Evolutionary conservation across 2,113 vertebrate species (phyloP).

Genomic region (Myiagra hebetior): DNA sequence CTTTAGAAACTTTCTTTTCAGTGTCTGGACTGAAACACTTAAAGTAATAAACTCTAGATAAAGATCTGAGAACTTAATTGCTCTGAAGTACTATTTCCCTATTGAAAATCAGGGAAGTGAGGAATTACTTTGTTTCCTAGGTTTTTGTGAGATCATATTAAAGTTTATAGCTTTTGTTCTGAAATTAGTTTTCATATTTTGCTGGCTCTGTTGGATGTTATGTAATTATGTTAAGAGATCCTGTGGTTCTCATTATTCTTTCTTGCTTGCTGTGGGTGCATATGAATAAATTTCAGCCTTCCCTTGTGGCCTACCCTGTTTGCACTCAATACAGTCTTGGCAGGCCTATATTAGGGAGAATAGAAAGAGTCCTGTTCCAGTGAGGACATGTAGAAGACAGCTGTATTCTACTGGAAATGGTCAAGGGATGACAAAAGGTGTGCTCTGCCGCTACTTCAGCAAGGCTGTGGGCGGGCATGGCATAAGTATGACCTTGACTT

Average conservation of each 20-base stretch:
- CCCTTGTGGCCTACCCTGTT: not conserved
- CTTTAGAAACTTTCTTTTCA: not conserved
- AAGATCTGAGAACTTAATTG: constrained; percentile 21
- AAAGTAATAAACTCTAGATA: constrained; percentile 11
- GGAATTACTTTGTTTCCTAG: not conserved
- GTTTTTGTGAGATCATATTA: not conserved
- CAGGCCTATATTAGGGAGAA: not conserved
- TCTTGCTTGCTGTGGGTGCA: not conserved
- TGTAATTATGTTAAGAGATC: constrained; percentile 47
- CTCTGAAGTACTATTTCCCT: not conserved
- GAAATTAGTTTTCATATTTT: constrained; percentile 49
- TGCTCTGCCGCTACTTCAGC: not conserved
- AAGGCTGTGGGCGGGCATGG: accelerated
- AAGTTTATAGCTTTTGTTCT: constrained; percentile 38
- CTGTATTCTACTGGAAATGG: not conserved
- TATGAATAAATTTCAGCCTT: constrained; percentile 32
- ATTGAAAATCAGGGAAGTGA: not conserved
- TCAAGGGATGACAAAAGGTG: not conserved
- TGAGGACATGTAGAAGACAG: not conserved
- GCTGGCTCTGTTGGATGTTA: constrained; percentile 3
- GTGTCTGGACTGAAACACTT: not conserved
- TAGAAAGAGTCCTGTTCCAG: not conserved
- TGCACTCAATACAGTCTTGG: not conserved
- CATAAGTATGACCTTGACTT: not conserved
- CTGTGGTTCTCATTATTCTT: constrained; percentile 48